Base-by-base conservation (phyloP, 2,888 invertebrate species). In the Pseudanteris insignis region DNA sequence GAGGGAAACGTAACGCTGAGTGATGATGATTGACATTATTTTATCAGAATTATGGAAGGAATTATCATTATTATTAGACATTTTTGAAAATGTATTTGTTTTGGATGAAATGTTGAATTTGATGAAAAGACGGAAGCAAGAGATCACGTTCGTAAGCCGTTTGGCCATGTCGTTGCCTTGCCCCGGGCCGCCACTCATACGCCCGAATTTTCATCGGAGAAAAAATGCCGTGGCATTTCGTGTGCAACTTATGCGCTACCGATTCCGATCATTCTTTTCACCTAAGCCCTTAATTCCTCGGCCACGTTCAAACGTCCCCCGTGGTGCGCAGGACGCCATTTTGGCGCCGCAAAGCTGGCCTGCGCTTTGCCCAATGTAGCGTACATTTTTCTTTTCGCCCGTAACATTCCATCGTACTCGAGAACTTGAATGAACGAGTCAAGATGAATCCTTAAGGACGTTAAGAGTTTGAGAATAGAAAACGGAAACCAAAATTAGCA, bases 351-450 rank as follows among this genome's bases (percentile, higher is more conserved):
- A 57, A 53, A 53, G 51, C 41, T 41, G 41, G 28, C 38, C 8
- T 9, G 41, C 53, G 54, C 48, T 63, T 63, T 59, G 46, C 54
- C 30, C 38, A 63, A 63, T 63, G 63, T 54, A 50, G 50, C 63
- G 41, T 63, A 34, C 41, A 48, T 30, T 46, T 63, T 50, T 38
- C 54, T 9, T 50, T 50, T 38, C 50, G 41, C 47, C 53, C 21
- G 13, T 41, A 33, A 46, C 47, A 51, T 37, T 46, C 24, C 46
- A 34, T 38, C 47, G 29, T 48, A 33, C 43, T 54, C 32, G 43
- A 55, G 34, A 47, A 36, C 15, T 24, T 57, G 51, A 62, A 57
- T 62, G 62, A 62, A 53, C 53, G 57, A 62, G 57, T 57, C 53
- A 57, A 62, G 48, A 57, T 62, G 55, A 32, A 10, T 32, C 18